phyloP scores from a whole-genome alignment of 2,888 invertebrate genomes.

The Imbricaverruca yamaguchii region DNA sequence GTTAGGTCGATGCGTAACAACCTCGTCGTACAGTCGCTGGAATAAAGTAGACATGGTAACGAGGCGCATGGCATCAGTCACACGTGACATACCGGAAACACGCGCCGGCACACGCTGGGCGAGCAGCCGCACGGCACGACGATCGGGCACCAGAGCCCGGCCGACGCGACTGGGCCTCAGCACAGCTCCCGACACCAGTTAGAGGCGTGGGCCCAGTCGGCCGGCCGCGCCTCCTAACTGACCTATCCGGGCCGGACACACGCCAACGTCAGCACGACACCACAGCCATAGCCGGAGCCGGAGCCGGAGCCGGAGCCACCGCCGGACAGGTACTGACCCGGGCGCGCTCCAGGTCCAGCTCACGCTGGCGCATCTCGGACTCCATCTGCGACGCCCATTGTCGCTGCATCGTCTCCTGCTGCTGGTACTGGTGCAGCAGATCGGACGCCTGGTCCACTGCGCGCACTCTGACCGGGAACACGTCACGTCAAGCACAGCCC shows the following conservation, averaged over 20 bases:
- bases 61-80: not conserved
- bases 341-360: slow-evolving; percentile 10
- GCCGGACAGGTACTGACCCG: not conserved
- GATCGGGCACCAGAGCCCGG: not conserved
- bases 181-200: not conserved
- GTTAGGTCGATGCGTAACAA: not conserved
- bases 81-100: not conserved
- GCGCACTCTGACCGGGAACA: not conserved
- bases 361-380: not conserved
- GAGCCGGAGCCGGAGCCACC: too few relatives aligned
- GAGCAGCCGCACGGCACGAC: not conserved
- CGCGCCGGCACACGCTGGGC: not conserved
- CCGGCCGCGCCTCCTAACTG: not conserved
- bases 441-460: slow-evolving; percentile 19
- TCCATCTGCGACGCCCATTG: slow-evolving; percentile 19
- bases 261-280: not conserved
- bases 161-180: not conserved
- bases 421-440: slow-evolving; percentile 15
- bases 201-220: not conserved
- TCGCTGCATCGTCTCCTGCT: slow-evolving; percentile 11
- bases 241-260: slow-evolving; percentile 1
- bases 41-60: slow-evolving; percentile 2
- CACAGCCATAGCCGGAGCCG: not conserved
- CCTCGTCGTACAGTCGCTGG: not conserved
- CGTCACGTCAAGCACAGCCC: too few relatives aligned